Base-by-base conservation (phyloP, 2,888 invertebrate species). In the Himalopsyche kuldschensis region DNA sequence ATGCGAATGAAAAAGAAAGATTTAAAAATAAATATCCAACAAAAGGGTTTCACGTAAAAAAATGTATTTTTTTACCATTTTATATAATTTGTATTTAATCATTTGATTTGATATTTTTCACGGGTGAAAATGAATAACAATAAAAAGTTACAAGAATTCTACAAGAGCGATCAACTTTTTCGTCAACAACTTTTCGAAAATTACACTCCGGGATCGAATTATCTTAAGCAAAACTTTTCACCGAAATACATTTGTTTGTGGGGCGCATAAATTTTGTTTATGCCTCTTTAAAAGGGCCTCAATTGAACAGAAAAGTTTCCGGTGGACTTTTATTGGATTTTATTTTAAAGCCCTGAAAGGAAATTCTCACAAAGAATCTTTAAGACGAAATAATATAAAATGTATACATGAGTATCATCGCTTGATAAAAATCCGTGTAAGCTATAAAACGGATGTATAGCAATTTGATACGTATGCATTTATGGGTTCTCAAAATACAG, bases 401-500 rank as follows among this genome's bases (percentile, higher is more conserved):
- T 79, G 79, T 79, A 79, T 75, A 35, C 47, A 24, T 17, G 20
- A 15, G 78, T n/a, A 35, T 31, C 41, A 55, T 15, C 78, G 69
- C 78, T 78, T 63, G 48, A 76, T 81, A 63, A 27, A 24, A 41
- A 27, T 27, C 41, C 24, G 20, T 82, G 46, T 82, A 78, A 75
- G 75, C 78, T 69, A 27, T 79, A 79, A 82, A 78, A n/a, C 6
- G 75, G 79, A 79, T 75, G 48, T 48, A 47, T 32, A 32, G 32
- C 79, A 20, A 63, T 75, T 76, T 80, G 80, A 84, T 75, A 77
- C 78, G 80, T 55, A 78, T 82, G 82, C 80, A 82, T 80, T 69
- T 48, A 76, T 47, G 75, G 79, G 55, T 77, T 84, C 82, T 84
- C 27, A 63, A 47, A 47, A 55, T 27, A 78, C 81, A 63, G 78